phyloP scores from a whole-genome alignment of 2,113 vertebrate genomes.

The Cyprinodon brontotheroides region DNA sequence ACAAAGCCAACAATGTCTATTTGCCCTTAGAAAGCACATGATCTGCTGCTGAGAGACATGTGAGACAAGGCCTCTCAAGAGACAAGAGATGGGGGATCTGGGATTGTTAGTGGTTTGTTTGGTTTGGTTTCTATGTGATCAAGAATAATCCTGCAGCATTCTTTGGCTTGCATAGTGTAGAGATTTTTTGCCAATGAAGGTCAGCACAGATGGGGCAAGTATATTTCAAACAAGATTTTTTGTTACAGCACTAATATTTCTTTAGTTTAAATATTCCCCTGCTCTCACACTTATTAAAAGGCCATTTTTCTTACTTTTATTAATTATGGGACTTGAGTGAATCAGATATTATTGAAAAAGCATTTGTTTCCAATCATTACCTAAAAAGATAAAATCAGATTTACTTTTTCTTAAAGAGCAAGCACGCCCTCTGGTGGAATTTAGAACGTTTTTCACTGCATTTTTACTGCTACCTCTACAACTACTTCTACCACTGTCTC shows the following conservation, averaged over 20 bases:
- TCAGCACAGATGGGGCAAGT: slow-evolving; percentile 1
- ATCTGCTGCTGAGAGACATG: slow-evolving; percentile 63
- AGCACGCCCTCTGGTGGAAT: slow-evolving; percentile 2
- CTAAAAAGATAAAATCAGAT: background rate
- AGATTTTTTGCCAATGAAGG: slow-evolving; percentile 12
- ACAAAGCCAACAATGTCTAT: slow-evolving; percentile 55
- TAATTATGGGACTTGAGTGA: background rate
- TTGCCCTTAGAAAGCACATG: slow-evolving; percentile 58
- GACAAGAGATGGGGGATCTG: slow-evolving; percentile 11
- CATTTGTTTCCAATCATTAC: background rate
- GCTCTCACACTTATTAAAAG: slow-evolving; percentile 2
- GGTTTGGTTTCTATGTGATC: slow-evolving; percentile 40
- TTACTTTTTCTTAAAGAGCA: background rate
- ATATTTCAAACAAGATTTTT: too few relatives aligned
- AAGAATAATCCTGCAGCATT: slow-evolving; percentile 40
- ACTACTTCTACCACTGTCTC: too few relatives aligned
- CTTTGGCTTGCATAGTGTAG: slow-evolving; percentile 20
- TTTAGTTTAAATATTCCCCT: slow-evolving; percentile 6
- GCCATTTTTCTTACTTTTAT: background rate
- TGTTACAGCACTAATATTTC: background rate
- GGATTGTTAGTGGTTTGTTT: slow-evolving; percentile 44
- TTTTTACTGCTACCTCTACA: too few relatives aligned
- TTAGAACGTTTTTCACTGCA: too few relatives aligned
- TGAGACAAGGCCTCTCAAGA: slow-evolving; percentile 44
- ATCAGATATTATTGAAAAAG: background rate